Evolutionary conservation across 2,113 vertebrate genomes (phyloP), one percentile per base, ranked within the genome.

Genomic region (Elachura formosa): DNA sequence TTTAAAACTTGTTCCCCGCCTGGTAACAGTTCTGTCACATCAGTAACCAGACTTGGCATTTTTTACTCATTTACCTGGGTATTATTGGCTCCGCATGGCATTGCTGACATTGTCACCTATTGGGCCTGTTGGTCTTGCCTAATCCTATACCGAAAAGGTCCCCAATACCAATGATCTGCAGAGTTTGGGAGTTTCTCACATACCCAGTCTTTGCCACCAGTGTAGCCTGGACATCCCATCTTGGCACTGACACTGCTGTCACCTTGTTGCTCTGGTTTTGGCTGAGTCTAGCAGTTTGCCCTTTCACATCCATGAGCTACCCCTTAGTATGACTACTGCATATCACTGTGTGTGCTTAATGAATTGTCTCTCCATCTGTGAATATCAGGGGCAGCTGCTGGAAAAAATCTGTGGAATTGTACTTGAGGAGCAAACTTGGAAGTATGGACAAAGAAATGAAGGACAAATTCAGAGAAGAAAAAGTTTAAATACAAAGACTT

Each of bases 1-100:
- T 34, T 38, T 66, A 40, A 83, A 79, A 15, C 20, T 31, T 2
- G 2, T 64, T 74, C 1, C 2, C 24, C 1, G 0, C 6, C 13
- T 51, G 22, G 22, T 15, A 28, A 34, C 6, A 6, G 21, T 54
- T 86, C 46, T 88, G 28, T 25, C 62, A 34, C 16, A 69, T 10
- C 7, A 59, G 33, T 46, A 77, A 10, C 23, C 23, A 68, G 63
- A 72, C 3, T 7, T 25, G 16, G 6, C 6, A 23, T 33, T 86
- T 88, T 64, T 80, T 5, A 56, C 20, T 36, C 15, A 38, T 87
- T 63, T 51, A 11, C 16, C 21, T 28, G 10, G 6, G 8, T 69
- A 13, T 26, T 52, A 21, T 49, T 62, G n/a, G 26, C 38, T 49
- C 82, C 23, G 14, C 9, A 38, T 23, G 15, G 4, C 12, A 17